Percentiles rank a stretch among this genome's conserved stretches.
Evolutionary conservation across 2,888 invertebrate species (phyloP).

Genomic region (Phyllotreta striolata): DNA sequence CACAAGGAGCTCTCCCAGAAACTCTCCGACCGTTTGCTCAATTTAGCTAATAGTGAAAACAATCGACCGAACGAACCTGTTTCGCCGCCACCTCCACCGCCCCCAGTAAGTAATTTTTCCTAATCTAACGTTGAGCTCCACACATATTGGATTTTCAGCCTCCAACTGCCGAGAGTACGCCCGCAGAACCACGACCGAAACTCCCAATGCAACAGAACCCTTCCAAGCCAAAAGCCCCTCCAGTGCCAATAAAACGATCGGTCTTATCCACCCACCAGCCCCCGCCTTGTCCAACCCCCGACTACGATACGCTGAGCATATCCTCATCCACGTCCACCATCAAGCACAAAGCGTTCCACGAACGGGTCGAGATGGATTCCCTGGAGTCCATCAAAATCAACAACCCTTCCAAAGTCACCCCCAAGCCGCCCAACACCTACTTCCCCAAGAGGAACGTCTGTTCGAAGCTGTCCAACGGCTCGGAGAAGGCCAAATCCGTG

Average conservation of each 20-base stretch:
- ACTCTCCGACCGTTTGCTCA: constrained; percentile 53
- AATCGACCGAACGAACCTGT: constrained; percentile 40
- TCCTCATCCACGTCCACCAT: constrained; percentile 51
- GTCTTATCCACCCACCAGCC: constrained; percentile 58
- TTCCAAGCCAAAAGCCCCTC: constrained; percentile 55
- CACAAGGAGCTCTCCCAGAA: constrained; percentile 53
- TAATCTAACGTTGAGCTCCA: not conserved
- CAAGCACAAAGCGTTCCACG: constrained; percentile 53
- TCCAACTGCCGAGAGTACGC: constrained; percentile 36
- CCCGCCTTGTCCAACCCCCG: constrained; percentile 64
- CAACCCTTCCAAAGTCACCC: constrained; percentile 68
- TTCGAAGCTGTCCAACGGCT: constrained; percentile 49
- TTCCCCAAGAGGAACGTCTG: constrained; percentile 62
- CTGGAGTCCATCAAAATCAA: constrained; percentile 78
- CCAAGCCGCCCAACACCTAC: constrained; percentile 75
- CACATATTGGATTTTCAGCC: constrained; percentile 40
- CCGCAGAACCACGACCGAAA: constrained; percentile 15
- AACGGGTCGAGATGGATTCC: constrained; percentile 77
- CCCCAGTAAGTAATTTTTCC: constrained; percentile 64
- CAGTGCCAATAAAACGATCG: constrained; percentile 58
- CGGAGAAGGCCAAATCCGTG: constrained; percentile 65
- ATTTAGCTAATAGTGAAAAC: constrained; percentile 50
- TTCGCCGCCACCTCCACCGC: constrained; percentile 67
- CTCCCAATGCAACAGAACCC: too few relatives aligned
- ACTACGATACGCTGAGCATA: constrained; percentile 64